A percentile compares a stretch with the other conserved stretches of the same genome.
Conservation (phyloP, 2,113 vertebrate genomes). For the Ibidorhyncha struthersii region DNA sequence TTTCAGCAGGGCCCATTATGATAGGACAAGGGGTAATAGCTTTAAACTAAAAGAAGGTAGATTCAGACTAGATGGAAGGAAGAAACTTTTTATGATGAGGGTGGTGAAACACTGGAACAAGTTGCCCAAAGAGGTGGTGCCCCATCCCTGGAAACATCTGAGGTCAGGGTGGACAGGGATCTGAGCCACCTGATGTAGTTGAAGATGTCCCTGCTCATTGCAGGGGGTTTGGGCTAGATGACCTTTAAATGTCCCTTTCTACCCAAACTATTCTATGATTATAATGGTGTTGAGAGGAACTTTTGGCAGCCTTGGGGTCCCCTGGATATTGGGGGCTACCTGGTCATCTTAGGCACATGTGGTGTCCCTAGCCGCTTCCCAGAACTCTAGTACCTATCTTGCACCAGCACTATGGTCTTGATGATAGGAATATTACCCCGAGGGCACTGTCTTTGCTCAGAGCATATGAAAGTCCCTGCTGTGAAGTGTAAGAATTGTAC, state of each 20-base stretch:
- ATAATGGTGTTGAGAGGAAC: accelerated
- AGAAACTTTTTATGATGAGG: not conserved
- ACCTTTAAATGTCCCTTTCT: not conserved
- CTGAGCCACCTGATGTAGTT: not conserved
- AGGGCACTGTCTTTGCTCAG: not conserved
- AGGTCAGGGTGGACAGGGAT: not conserved
- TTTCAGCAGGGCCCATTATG: not conserved
- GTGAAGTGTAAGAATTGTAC: not conserved
- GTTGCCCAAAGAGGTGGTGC: not conserved
- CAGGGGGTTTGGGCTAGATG: not conserved
- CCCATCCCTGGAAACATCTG: not conserved
- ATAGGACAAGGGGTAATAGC: not conserved
- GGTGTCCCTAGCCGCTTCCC: not conserved
- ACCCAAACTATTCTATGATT: not conserved
- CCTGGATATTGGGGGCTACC: not conserved
- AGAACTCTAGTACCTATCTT: not conserved
- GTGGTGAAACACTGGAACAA: not conserved
- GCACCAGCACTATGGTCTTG: accelerated
- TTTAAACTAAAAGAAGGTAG: not conserved
- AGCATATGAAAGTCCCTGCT: not conserved
- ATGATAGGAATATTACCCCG: not conserved
- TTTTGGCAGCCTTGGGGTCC: not conserved
- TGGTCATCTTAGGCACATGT: not conserved
- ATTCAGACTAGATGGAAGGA: not conserved
- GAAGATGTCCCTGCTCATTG: not conserved